Percentiles rank a stretch among this genome's conserved stretches.
Evolutionary conservation across 1,140 invertebrate species (phyloP).

Genomic region (Caligus rogercresseyi): DNA sequence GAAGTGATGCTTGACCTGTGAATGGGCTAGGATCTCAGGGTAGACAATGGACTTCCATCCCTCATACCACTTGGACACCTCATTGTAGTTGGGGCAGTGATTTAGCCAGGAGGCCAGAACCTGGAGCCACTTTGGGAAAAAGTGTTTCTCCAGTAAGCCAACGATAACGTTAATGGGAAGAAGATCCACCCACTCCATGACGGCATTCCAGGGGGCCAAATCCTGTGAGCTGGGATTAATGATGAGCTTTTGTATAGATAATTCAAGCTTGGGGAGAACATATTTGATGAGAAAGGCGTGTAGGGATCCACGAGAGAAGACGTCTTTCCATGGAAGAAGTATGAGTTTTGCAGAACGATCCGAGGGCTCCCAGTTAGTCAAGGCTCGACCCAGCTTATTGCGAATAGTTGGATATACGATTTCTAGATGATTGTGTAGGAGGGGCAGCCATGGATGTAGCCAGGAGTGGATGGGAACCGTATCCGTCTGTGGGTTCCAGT

Average conservation of each 20-base stretch:
- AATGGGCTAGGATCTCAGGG: slow-evolving; percentile 44
- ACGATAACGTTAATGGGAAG: slow-evolving; percentile 49
- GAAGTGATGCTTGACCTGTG: slow-evolving; percentile 42
- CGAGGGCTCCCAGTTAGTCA: slow-evolving; percentile 76
- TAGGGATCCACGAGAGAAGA: slow-evolving; percentile 61
- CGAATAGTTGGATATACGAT: slow-evolving; percentile 79
- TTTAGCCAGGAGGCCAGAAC: slow-evolving; percentile 57
- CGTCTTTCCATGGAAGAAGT: slow-evolving; percentile 72
- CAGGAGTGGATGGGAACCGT: slow-evolving; percentile 84
- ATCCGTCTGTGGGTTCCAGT: slow-evolving; percentile 87
- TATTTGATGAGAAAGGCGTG: slow-evolving; percentile 68
- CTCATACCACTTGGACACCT: slow-evolving; percentile 68
- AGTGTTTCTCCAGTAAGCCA: slow-evolving; percentile 53
- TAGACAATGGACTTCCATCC: slow-evolving; percentile 67
- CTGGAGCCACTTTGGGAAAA: slow-evolving; percentile 73
- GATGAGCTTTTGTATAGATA: slow-evolving; percentile 32
- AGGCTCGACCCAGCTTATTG: slow-evolving; percentile 67
- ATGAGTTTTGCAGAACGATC: slow-evolving; percentile 80
- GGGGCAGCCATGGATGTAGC: slow-evolving; percentile 84
- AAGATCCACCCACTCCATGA: slow-evolving; percentile 66
- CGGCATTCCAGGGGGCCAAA: slow-evolving; percentile 54
- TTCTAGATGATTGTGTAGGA: slow-evolving; percentile 51
- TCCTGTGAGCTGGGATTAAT: slow-evolving; percentile 51
- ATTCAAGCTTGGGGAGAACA: slow-evolving; percentile 72
- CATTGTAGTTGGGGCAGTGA: slow-evolving; percentile 56